Conservation (phyloP, 2,797 vertebrate species). For the Sebastes iracundus region DNA sequence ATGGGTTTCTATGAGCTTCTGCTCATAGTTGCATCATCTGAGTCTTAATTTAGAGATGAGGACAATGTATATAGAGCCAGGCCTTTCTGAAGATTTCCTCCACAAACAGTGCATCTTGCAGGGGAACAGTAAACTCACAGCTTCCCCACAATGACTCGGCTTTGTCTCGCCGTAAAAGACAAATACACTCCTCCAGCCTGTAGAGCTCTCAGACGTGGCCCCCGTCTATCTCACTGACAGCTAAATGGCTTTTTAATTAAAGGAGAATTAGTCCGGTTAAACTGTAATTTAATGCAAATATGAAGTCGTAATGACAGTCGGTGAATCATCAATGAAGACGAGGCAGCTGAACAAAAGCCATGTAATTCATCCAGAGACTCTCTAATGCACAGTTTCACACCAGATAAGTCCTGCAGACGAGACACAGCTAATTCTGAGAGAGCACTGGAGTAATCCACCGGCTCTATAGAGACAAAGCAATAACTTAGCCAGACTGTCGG, state of each 20-base stretch:
- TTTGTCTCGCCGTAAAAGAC: slow-evolving; percentile 55
- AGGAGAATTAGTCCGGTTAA: slow-evolving; percentile 94
- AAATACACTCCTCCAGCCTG: slow-evolving; percentile 74
- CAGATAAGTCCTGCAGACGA: slow-evolving; percentile 57
- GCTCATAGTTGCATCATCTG: not conserved
- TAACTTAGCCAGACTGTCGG: slow-evolving; percentile 31
- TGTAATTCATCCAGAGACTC: slow-evolving; percentile 71
- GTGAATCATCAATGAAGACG: slow-evolving; percentile 93
- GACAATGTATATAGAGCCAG: not conserved
- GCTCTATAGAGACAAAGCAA: slow-evolving; percentile 36
- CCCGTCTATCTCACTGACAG: slow-evolving; percentile 87
- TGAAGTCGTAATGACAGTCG: slow-evolving; percentile 92
- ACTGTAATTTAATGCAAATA: slow-evolving; percentile 98
- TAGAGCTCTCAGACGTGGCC: slow-evolving; percentile 80
- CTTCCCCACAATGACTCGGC: slow-evolving; percentile 28
- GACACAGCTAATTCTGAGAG: slow-evolving; percentile 29
- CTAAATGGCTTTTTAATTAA: slow-evolving; percentile 98
- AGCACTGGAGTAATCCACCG: slow-evolving; percentile 37
- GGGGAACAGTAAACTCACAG: slow-evolving; percentile 29
- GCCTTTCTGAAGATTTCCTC: slow-evolving; percentile 15
- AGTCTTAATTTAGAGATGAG: slow-evolving; percentile 2
- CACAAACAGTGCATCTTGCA: slow-evolving; percentile 17
- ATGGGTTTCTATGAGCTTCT: not conserved
- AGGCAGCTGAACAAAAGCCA: slow-evolving; percentile 87
- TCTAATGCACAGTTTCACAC: slow-evolving; percentile 69